Percentiles rank a stretch among this genome's conserved stretches.
phyloP scores from a whole-genome alignment of 2,113 vertebrate species.

The Martes martes region DNA sequence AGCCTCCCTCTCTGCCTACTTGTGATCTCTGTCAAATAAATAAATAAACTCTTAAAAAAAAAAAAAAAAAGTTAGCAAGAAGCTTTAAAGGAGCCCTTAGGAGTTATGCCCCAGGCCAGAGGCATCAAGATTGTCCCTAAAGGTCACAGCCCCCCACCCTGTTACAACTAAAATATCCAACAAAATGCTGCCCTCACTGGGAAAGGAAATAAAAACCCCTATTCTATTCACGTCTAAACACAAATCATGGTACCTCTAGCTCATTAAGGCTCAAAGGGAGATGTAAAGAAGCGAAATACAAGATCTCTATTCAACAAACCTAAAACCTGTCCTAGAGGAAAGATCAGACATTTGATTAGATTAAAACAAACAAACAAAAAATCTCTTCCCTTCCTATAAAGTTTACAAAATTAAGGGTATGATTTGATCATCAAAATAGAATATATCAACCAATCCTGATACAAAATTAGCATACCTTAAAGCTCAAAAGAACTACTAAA shows the following conservation, averaged over 20 bases:
- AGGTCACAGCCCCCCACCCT: neutral
- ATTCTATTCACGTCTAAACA: neutral
- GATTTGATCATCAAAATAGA: neutral
- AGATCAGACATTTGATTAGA: constrained; percentile 27
- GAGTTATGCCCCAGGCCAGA: neutral
- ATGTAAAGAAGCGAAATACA: neutral
- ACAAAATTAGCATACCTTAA: neutral
- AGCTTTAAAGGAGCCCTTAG: neutral
- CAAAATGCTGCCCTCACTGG: neutral
- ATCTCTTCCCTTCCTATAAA: neutral
- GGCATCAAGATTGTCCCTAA: neutral
- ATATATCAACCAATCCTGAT: constrained; percentile 10
- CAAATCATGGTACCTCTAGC: neutral
- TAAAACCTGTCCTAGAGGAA: neutral
- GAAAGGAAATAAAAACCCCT: constrained; percentile 43
- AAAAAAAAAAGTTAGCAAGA: neutral
- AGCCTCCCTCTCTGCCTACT: no score
- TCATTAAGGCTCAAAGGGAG: neutral
- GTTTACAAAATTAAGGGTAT: neutral
- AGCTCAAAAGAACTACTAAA: constrained; percentile 1
- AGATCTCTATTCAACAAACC: neutral
- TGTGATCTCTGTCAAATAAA: no score
- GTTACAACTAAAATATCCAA: neutral
- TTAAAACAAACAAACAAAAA: neutral
- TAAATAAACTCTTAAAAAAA: no score